Evolutionary conservation across 2,888 invertebrate species (phyloP), one percentile per base, ranked within the genome.

Genomic region (Myopa tessellatipennis): DNA sequence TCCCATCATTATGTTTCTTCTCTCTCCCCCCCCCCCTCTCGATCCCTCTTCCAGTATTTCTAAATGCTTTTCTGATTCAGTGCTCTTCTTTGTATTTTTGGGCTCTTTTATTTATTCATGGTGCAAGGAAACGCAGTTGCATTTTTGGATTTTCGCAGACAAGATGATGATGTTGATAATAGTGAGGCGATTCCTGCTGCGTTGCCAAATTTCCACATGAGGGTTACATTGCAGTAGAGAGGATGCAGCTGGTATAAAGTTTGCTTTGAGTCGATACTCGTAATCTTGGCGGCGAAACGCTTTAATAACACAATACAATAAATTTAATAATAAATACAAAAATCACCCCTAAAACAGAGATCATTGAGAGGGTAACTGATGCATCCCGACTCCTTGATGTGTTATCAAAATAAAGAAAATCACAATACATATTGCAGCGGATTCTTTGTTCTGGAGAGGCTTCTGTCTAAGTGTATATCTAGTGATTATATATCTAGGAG

Each of bases 191-290:
- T 60, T 75, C 75, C 67, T 68, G 60, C 75, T 55, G 45, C 26
- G 75, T 75, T 75, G 75, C 58, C 75, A 75, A 68, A 68, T 75
- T 75, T 75, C 75, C 50, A 36, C 40, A 10, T 5, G 34, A 0
- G 38, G 40, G 36, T 34, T 14, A n/a, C 61, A 3, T 40, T 40
- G 26, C 40, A 61, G 61, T 63, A 16, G 34, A 73, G n/a, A 34
- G 65, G 63, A 4, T 52, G 52, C 74, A 63, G 73, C 72, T 72
- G 72, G 72, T 40, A 58, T 40, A 18, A 72, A 72, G 38, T 74
- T 50, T 61, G 45, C 73, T 50, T 63, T 61, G 40, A 40, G n/a
- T 61, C 18, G 26, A 38, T n/a, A 26, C 26, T 26, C 26, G 26
- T 26, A 45, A 50, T 16, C 45, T 34, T 50, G 72, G 69, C 10